Evolutionary conservation across 53 echinoderm and acorn worm species (phyloP).

Genomic region (Hippasteria phrygiana): DNA sequence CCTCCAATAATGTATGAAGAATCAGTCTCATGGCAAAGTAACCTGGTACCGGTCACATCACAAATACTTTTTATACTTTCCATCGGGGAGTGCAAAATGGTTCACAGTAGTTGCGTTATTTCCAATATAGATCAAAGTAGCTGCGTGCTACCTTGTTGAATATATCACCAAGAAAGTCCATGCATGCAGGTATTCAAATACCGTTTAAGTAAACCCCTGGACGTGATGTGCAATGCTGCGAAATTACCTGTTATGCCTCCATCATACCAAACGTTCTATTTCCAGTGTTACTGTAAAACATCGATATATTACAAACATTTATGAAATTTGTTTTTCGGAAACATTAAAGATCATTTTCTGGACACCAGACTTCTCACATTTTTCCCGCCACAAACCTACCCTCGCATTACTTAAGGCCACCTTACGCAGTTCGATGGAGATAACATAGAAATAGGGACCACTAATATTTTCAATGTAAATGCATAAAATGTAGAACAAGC

Average conservation of each 20-base stretch:
- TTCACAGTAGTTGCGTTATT: no score
- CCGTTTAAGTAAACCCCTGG: no score
- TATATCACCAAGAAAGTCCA: no score
- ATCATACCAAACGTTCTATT: not conserved
- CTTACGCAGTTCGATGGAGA: not conserved
- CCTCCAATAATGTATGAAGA: no score
- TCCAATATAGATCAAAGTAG: no score
- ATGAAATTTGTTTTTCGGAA: not conserved
- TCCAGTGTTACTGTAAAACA: not conserved
- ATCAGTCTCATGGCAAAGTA: no score
- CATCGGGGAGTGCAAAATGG: no score
- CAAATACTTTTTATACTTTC: no score
- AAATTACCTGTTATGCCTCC: not conserved
- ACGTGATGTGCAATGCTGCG: no score
- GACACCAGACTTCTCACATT: not conserved
- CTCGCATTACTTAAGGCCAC: constrained; percentile 24
- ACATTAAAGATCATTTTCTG: not conserved
- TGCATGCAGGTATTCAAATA: no score
- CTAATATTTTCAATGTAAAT: not conserved
- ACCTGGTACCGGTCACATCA: no score
- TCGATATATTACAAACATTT: constrained; percentile 9
- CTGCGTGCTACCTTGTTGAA: no score
- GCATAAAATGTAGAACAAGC: not conserved
- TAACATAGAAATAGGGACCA: not conserved
- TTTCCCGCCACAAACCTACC: not conserved